Evolutionary conservation across 2,113 vertebrate species (phyloP).

Genomic region (Eptesicus fuscus): DNA sequence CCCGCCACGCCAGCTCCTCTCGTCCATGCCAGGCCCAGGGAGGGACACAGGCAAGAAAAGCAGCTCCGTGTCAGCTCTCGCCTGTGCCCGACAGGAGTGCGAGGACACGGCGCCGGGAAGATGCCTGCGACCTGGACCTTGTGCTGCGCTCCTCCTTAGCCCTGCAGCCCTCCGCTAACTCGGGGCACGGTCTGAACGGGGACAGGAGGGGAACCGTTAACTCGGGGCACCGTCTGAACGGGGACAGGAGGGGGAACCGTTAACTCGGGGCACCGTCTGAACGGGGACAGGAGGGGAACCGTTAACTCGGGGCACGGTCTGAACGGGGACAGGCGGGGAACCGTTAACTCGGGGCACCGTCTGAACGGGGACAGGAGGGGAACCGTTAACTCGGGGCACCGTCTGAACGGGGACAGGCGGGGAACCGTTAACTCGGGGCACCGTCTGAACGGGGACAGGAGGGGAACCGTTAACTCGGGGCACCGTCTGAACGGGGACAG

Average conservation of each 20-base stretch:
- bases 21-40: fast-evolving
- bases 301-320: no score
- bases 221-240: background rate
- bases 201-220: no score
- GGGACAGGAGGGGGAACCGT: no score
- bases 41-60: background rate
- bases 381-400: background rate
- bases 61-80: background rate
- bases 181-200: no score
- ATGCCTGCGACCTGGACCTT: no score
- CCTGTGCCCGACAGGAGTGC: background rate
- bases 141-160: background rate
- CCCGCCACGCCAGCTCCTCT: fast-evolving
- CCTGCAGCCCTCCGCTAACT: background rate
- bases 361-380: no score
- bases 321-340: no score
- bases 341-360: background rate
- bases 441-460: no score
- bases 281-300: background rate
- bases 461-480: no score
- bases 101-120: no score
- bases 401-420: background rate
- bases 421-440: no score
- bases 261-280: background rate
- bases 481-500: no score